These are phyloP conservation scores for Saccostrea echinata DNA, from an alignment of 1,140 invertebrate species.

Conservation along the genomic window DNA sequence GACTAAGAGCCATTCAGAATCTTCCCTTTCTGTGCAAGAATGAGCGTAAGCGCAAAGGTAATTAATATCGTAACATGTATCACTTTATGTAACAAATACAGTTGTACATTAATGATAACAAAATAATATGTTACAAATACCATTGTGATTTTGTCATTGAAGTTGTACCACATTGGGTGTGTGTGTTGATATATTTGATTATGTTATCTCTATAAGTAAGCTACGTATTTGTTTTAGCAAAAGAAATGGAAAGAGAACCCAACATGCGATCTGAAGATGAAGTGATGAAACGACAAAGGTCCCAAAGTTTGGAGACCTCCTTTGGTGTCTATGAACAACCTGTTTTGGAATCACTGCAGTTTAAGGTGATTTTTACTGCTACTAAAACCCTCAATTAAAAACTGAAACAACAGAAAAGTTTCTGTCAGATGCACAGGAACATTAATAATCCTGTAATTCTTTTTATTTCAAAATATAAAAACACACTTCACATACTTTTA, in stretches of 20 bases:
- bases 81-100: neutral
- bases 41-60: conserved; percentile 49
- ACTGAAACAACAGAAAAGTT: no score
- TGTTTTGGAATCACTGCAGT: conserved; percentile 64
- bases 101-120: no score
- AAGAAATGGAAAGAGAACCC: conserved; percentile 50
- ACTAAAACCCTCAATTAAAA: no score
- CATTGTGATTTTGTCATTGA: neutral
- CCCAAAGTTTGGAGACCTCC: conserved; percentile 54
- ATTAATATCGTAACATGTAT: neutral
- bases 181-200: neutral
- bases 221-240: conserved; percentile 30
- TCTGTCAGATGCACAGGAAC: no score
- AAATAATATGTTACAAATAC: no score
- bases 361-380: conserved; percentile 55
- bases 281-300: conserved; percentile 54
- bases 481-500: no score
- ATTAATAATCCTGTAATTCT: no score
- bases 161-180: neutral
- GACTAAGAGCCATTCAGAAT: conserved; percentile 53
- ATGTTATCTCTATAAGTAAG: neutral
- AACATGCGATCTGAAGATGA: conserved; percentile 60
- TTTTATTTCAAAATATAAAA: no score
- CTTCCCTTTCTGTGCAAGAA: conserved; percentile 45
- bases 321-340: conserved; percentile 66